phyloP scores from a whole-genome alignment of 2,797 vertebrate species.

The Sebastes taczanowskii region DNA sequence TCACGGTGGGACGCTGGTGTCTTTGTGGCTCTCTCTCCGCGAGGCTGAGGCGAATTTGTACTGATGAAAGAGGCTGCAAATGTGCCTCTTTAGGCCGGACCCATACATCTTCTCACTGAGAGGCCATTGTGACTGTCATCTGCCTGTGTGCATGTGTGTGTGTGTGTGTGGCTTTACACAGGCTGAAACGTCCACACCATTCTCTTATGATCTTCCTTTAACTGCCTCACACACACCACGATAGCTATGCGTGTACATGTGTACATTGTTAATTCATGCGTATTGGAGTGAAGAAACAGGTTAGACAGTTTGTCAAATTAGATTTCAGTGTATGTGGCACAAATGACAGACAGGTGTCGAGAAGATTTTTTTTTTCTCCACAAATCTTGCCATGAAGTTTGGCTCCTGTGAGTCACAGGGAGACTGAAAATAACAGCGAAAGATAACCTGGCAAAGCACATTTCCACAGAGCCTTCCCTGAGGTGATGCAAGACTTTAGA shows the following conservation, averaged over 20 bases:
- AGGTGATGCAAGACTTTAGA: slow-evolving; percentile 81
- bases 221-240: not conserved
- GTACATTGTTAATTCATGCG: slow-evolving; percentile 5
- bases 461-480: slow-evolving; percentile 72
- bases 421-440: slow-evolving; percentile 62
- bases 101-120: slow-evolving; percentile 55
- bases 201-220: not conserved
- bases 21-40: slow-evolving; percentile 57
- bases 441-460: slow-evolving; percentile 73
- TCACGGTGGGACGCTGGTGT: slow-evolving; percentile 72
- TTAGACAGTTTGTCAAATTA: slow-evolving; percentile 17
- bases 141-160: slow-evolving; percentile 3
- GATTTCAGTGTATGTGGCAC: not conserved
- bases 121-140: slow-evolving; percentile 48
- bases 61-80: slow-evolving; percentile 80
- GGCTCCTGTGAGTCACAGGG: slow-evolving; percentile 49
- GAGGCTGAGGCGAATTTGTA: slow-evolving; percentile 57
- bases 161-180: slow-evolving; percentile 1
- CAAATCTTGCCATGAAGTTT: slow-evolving; percentile 37
- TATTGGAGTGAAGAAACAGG: not conserved
- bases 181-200: not conserved
- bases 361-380: not conserved
- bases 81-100: slow-evolving; percentile 61
- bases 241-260: not conserved
- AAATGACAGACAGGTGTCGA: slow-evolving; percentile 42